Percentiles rank a stretch among this genome's conserved stretches.
These are phyloP conservation scores for Tapirus terrestris DNA, from an alignment of 2,113 vertebrate species.

Conservation along the genomic window DNA sequence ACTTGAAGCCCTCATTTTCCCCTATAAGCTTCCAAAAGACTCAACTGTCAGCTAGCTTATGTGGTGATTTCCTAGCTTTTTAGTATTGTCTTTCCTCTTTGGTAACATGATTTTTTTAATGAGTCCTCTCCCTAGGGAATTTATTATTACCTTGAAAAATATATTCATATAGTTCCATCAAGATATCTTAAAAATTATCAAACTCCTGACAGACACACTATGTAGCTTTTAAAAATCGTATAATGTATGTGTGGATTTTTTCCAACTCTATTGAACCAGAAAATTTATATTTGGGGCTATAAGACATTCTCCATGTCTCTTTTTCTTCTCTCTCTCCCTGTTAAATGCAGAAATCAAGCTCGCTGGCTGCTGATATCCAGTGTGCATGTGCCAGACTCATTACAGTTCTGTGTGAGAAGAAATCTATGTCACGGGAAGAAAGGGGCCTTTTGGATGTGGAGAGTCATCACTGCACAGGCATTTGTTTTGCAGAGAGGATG, in stretches of 20 bases:
- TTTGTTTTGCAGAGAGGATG: slow-evolving; percentile 70
- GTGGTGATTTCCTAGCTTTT: slow-evolving; percentile 82
- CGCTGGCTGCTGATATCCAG: not conserved
- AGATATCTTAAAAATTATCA: slow-evolving; percentile 84
- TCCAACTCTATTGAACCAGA: slow-evolving; percentile 68
- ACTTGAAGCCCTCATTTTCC: slow-evolving; percentile 77
- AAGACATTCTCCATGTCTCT: not conserved
- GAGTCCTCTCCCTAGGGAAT: slow-evolving; percentile 82
- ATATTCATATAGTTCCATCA: slow-evolving; percentile 85
- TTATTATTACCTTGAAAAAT: slow-evolving; percentile 88
- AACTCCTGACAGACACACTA: slow-evolving; percentile 80
- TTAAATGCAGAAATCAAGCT: slow-evolving; percentile 72
- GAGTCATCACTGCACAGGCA: slow-evolving; percentile 14
- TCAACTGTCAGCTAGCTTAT: slow-evolving; percentile 85
- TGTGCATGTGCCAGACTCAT: not conserved
- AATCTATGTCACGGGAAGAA: slow-evolving; percentile 21
- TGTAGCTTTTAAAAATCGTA: slow-evolving; percentile 79
- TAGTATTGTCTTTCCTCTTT: slow-evolving; percentile 81
- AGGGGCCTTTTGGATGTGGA: not conserved
- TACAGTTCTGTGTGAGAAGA: slow-evolving; percentile 2
- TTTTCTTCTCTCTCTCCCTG: not conserved
- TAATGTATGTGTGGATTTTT: slow-evolving; percentile 63
- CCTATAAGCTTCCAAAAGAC: slow-evolving; percentile 76
- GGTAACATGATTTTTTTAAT: slow-evolving; percentile 81
- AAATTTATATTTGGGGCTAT: slow-evolving; percentile 7